Percentiles rank a stretch among this genome's conserved stretches.
These are phyloP conservation scores for Pinctada fucata DNA, from an alignment of 2,888 invertebrate genomes.

Conservation along the genomic window DNA sequence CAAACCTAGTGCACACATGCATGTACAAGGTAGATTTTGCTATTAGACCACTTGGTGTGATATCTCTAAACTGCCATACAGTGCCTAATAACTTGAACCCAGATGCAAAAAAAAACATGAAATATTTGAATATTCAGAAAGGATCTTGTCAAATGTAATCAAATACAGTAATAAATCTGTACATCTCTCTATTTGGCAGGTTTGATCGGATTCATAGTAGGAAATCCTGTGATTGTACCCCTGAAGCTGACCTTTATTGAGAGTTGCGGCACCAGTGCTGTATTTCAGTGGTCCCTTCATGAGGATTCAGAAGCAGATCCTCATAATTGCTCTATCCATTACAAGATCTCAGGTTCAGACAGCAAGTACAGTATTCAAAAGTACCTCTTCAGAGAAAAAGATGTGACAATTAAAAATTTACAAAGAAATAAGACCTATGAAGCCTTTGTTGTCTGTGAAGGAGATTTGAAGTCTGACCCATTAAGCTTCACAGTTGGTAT, in stretches of 20 bases:
- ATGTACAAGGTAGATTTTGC: too few relatives aligned
- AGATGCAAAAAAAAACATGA: too few relatives aligned
- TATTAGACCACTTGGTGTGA: too few relatives aligned
- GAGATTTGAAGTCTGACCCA: background rate
- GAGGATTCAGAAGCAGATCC: background rate
- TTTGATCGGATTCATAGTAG: background rate
- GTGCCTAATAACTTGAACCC: too few relatives aligned
- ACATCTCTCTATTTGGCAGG: background rate
- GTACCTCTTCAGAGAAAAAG: background rate
- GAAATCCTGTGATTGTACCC: background rate
- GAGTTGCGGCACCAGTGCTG: background rate
- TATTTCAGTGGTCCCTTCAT: background rate
- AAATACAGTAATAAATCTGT: too few relatives aligned
- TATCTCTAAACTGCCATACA: too few relatives aligned
- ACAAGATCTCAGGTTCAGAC: background rate
- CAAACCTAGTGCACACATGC: too few relatives aligned
- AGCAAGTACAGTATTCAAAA: background rate
- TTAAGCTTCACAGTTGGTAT: background rate
- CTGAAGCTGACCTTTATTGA: background rate
- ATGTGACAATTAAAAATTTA: background rate
- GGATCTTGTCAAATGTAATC: too few relatives aligned
- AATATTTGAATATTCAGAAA: too few relatives aligned
- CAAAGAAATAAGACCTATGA: background rate
- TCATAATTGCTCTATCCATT: background rate
- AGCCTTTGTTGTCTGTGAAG: background rate